Evolutionary conservation across 2,888 invertebrate genomes (phyloP).

Genomic region (Polietes domitor): DNA sequence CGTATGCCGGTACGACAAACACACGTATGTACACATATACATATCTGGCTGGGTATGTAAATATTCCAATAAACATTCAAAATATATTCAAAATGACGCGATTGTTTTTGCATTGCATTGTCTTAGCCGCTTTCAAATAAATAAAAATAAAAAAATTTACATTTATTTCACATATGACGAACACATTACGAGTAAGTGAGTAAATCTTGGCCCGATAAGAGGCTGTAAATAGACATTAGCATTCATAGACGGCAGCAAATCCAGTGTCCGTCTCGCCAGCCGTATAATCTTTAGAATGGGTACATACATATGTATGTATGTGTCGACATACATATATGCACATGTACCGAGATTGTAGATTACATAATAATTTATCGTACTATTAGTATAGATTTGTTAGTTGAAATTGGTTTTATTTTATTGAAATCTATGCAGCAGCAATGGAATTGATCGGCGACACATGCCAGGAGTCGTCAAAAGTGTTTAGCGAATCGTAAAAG

Average conservation of each 20-base stretch:
- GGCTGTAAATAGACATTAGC: background rate
- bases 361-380: background rate
- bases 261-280: no score
- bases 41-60: constrained; percentile 15
- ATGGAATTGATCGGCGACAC: background rate
- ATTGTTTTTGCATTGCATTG: constrained; percentile 6
- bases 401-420: background rate
- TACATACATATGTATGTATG: background rate
- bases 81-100: constrained; percentile 1
- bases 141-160: background rate
- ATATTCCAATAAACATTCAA: constrained; percentile 22
- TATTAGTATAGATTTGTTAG: background rate
- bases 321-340: no score
- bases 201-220: background rate
- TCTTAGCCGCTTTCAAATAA: background rate
- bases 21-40: background rate
- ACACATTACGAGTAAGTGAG: background rate
- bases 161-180: background rate
- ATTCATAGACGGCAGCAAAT: no score
- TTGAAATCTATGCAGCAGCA: background rate
- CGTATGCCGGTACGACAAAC: no score
- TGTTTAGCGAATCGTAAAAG: no score
- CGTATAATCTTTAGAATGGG: no score
- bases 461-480: background rate
- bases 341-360: background rate